Evolutionary conservation across 2,113 vertebrate species (phyloP), one percentile per base, ranked within the genome.

Genomic region (Haliaeetus leucogaster): DNA sequence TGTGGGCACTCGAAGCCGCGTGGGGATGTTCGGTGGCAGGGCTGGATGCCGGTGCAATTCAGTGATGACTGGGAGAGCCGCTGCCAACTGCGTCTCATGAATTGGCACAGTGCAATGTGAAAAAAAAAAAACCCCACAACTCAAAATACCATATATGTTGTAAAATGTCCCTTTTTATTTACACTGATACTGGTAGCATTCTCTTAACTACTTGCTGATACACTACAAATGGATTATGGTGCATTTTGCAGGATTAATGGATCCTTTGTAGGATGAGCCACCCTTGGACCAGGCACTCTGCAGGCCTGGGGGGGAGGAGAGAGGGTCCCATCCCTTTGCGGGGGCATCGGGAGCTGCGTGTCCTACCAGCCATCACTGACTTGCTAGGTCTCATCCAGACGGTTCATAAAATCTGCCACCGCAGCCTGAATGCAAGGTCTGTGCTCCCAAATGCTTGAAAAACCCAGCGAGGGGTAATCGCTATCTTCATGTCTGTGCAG

Each of bases 241-340:
- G 61, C 11, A 1, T 76, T 86, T 95, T 83, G 48, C 34, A 59
- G 29, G 52, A 63, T 84, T 18, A 50, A 10, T n/a, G 52, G 47
- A 26, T 80, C 42, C 38, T 38, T 34, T 48, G 9, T 66, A 58
- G 23, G 53, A 78, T 19, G 23, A 82, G 27, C 0, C 1, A 22
- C n/a, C 10, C 50, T 29, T 0, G 7, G 47, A 38, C 25, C 34
- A 9, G 2, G 3, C 6, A 11, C n/a, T 30, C 32, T 82, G 36
- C n/a, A 56, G 53, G 59, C 13, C 77, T 1, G 3, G 18, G 27
- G 40, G n/a, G 42, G 27, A 62, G 56, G 18, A 82, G 11, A 78
- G 45, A 67, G 45, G 22, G 20, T 85, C 66, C 29, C 0, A 0
- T 71, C 21, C 34, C 32, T 80, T 7, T 50, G 16, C 2, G 1